A percentile compares a stretch with the other conserved stretches of the same genome.
These are phyloP conservation scores for Coreius guichenoti DNA, from an alignment of 2,797 vertebrate species.

Conservation along the genomic window DNA sequence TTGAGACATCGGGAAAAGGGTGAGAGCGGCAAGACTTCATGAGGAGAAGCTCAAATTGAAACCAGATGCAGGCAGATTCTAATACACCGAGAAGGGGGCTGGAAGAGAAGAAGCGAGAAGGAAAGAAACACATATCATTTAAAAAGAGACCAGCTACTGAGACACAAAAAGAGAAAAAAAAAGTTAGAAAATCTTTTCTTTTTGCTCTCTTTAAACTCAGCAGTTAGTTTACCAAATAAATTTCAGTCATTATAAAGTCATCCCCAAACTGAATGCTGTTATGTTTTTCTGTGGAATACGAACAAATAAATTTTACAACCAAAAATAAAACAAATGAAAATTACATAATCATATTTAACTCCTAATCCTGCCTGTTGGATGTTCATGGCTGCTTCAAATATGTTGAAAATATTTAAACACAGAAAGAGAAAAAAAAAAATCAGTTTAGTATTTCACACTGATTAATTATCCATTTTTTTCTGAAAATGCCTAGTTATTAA, in stretches of 20 bases:
- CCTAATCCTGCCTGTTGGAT: background rate
- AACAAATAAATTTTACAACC: background rate
- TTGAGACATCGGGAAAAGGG: background rate
- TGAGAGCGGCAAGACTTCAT: slow-evolving; percentile 48
- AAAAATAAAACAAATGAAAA: background rate
- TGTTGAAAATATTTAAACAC: background rate
- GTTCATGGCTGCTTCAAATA: background rate
- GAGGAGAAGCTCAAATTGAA: slow-evolving; percentile 72
- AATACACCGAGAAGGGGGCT: slow-evolving; percentile 54
- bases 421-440: background rate
- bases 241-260: background rate
- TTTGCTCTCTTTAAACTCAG: background rate
- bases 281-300: background rate
- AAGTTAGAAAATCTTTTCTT: background rate
- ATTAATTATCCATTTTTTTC: background rate
- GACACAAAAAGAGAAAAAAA: background rate
- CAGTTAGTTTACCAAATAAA: background rate
- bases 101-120: background rate
- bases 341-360: background rate
- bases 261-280: no score
- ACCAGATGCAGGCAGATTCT: slow-evolving; percentile 72
- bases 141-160: slow-evolving; percentile 6
- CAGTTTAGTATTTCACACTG: background rate
- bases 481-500: background rate
- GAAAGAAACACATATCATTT: background rate